Evolutionary conservation across 1,140 invertebrate species (phyloP).

Genomic region (Episyrphus balteatus): DNA sequence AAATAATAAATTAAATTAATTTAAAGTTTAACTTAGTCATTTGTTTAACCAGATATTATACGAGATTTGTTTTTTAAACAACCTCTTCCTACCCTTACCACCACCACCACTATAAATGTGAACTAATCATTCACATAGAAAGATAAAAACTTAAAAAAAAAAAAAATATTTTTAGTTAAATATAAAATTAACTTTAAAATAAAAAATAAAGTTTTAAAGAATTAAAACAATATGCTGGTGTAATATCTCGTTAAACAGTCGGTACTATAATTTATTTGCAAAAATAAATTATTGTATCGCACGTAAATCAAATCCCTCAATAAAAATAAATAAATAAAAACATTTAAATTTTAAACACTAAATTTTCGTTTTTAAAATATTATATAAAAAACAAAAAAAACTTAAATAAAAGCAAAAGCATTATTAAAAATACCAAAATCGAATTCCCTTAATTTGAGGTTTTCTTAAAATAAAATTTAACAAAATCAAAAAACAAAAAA

Average conservation of each 20-base stretch:
- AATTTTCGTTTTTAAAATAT: too few relatives aligned
- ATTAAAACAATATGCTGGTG: constrained; percentile 37
- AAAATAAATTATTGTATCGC: too few relatives aligned
- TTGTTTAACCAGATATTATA: constrained; percentile 28
- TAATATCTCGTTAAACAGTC: too few relatives aligned
- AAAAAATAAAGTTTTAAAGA: constrained; percentile 5
- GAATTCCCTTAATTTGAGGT: too few relatives aligned
- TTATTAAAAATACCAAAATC: too few relatives aligned
- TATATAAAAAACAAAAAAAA: too few relatives aligned
- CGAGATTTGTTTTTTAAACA: constrained; percentile 31
- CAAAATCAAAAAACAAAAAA: too few relatives aligned
- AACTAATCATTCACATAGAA: neutral
- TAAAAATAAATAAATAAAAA: constrained; percentile 2
- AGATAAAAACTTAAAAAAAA: constrained; percentile 6
- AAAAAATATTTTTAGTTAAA: neutral
- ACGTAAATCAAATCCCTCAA: too few relatives aligned
- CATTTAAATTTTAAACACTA: neutral
- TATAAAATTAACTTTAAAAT: constrained; percentile 4
- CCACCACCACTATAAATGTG: constrained; percentile 9
- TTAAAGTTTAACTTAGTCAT: constrained; percentile 12
- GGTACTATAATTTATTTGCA: too few relatives aligned
- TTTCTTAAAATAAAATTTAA: too few relatives aligned
- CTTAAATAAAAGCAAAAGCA: too few relatives aligned
- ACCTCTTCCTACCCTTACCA: too few relatives aligned
- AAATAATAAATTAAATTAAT: constrained; percentile 6